A percentile compares a stretch with the other conserved stretches of the same genome.
phyloP scores from a whole-genome alignment of 1,140 invertebrate species.

The Zaprionus africanus region DNA sequence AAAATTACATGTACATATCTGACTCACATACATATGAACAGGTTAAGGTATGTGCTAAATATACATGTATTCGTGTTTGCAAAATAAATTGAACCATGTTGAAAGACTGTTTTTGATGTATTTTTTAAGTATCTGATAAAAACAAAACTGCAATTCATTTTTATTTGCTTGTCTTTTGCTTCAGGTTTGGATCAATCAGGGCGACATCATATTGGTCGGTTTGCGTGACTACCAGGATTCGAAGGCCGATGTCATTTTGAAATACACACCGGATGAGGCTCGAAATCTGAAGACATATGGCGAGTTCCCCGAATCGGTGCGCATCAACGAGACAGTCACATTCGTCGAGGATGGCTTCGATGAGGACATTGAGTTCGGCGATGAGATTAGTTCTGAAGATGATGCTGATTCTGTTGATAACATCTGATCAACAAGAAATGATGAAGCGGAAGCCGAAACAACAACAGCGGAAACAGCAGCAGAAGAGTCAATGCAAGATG shows the following conservation, averaged over 20 bases:
- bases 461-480: slow-evolving; percentile 30
- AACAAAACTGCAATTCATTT: background rate
- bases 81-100: slow-evolving; percentile 23
- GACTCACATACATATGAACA: slow-evolving; percentile 33
- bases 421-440: slow-evolving; percentile 84
- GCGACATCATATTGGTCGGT: slow-evolving; percentile 98
- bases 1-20: slow-evolving; percentile 42
- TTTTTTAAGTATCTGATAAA: slow-evolving; percentile 8
- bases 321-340: slow-evolving; percentile 97
- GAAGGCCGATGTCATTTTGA: slow-evolving; percentile 99
- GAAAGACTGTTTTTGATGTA: background rate
- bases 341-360: slow-evolving; percentile 97
- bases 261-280: slow-evolving; percentile 99
- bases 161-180: slow-evolving; percentile 9
- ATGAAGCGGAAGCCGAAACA: slow-evolving; percentile 30
- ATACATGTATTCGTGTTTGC: background rate
- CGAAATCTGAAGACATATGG: slow-evolving; percentile 99
- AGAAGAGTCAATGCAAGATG: slow-evolving; percentile 60
- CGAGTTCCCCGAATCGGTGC: slow-evolving; percentile 98
- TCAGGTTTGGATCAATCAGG: slow-evolving; percentile 98
- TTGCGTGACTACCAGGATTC: slow-evolving; percentile 99
- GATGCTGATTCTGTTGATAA: slow-evolving; percentile 92
- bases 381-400: slow-evolving; percentile 95
- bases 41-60: background rate
- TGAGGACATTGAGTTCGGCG: slow-evolving; percentile 97